phyloP scores from a whole-genome alignment of 1,140 invertebrate species.

The Heterodera carotae region DNA sequence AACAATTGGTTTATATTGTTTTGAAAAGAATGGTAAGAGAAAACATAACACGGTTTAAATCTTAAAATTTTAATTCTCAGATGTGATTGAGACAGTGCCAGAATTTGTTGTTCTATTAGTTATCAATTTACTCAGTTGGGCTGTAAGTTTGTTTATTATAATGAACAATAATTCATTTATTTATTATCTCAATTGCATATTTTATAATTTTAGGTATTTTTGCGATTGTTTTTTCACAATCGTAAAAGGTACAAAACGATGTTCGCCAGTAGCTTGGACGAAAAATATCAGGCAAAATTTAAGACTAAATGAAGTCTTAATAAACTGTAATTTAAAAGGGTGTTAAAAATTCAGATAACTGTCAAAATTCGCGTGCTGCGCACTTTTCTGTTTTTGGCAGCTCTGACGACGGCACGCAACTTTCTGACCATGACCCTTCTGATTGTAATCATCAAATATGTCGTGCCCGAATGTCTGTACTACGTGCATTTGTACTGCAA shows the following conservation, averaged over 20 bases:
- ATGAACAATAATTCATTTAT: neutral
- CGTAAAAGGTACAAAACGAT: constrained; percentile 10
- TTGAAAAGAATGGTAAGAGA: neutral
- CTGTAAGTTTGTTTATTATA: neutral
- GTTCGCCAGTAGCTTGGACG: neutral
- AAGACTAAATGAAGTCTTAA: too few species aligned
- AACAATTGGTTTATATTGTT: neutral
- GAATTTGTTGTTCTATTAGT: neutral
- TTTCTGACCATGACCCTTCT: neutral
- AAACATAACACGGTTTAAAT: neutral
- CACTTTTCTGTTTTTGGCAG: neutral
- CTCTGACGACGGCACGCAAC: neutral
- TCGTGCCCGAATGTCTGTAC: neutral
- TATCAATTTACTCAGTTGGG: neutral
- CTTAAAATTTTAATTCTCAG: neutral
- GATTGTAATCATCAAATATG: neutral
- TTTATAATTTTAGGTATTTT: neutral
- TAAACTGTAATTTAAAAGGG: too few species aligned
- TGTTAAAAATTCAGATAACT: neutral
- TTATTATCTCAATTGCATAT: neutral
- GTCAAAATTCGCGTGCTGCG: constrained; percentile 8
- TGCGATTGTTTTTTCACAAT: neutral
- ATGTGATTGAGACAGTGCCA: neutral
- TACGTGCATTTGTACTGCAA: neutral
- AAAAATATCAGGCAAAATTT: neutral